Base-by-base conservation (phyloP, 2,888 invertebrate species). In the Drosophila siamana region DNA sequence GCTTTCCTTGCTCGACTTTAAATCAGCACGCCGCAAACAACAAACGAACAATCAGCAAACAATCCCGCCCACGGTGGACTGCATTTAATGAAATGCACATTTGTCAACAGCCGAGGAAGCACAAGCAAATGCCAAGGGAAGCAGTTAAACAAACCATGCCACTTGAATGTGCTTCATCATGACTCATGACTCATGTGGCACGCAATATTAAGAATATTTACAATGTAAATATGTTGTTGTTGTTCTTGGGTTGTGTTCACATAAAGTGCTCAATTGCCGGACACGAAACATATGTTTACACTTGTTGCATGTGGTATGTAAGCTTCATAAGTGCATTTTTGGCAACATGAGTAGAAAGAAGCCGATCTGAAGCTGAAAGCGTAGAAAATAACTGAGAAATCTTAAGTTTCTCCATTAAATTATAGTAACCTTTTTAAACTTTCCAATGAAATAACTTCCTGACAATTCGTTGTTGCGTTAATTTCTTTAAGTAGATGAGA, bases 41-140 rank as follows among this genome's bases (percentile, higher is more conserved):
- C 30, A 26, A 4, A 2, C 30, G 8, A n/a, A n/a, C 24, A 15
- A 51, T 6, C 11, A 15, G 33, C 7, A 19, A 44, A 44, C n/a
- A 3, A 11, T 15, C 30, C 30, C 26, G 16, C 9, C 30, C 16
- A 28, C 15, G 2, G 13, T 33, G 11, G 41, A n/a, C 40, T 60
- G 77, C 2, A 1, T 19, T 68, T 71, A 75, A 71, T 78, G 60
- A 74, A 78, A 71, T 75, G 71, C 75, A 78, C 67, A 77, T 77
- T 77, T 77, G 75, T 74, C 71, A 70, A 60, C 59, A 9, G 38
- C 16, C 16, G 13, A 5, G 15, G 65, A 47, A 47, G 16, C n/a
- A 33, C 4, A 7, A 11, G 22, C n/a, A 8, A 40, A 38, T 36
- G 19, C 3, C 26, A 62, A 50, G 44, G 76, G 61, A 78, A 65